phyloP scores from a whole-genome alignment of 1,140 invertebrate species.

The Littorina saxatilis region DNA sequence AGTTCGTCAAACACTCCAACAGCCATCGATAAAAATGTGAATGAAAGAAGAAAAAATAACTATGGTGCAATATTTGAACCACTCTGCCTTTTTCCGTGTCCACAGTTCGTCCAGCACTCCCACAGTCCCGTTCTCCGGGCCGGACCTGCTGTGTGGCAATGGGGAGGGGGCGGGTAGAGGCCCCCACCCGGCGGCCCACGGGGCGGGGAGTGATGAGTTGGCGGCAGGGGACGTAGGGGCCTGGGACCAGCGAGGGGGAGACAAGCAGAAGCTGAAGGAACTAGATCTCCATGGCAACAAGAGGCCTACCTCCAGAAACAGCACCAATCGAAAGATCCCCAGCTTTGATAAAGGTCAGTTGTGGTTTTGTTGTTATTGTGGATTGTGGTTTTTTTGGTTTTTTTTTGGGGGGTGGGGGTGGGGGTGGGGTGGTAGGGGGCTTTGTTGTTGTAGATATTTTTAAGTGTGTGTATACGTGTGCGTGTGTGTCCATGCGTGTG shows the following conservation, averaged over 20 bases:
- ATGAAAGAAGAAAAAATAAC: too few species aligned
- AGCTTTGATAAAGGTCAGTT: slow-evolving; percentile 26
- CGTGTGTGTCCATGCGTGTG: too few species aligned
- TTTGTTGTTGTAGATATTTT: background rate
- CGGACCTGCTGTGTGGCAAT: slow-evolving; percentile 13
- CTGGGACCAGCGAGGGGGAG: slow-evolving; percentile 8
- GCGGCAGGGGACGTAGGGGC: background rate
- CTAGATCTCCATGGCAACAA: slow-evolving; percentile 32
- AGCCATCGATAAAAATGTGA: too few species aligned
- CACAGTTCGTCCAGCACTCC: slow-evolving; percentile 40
- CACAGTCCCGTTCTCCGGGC: slow-evolving; percentile 25
- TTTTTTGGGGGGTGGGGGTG: too few species aligned
- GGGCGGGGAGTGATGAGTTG: background rate
- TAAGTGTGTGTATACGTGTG: too few species aligned
- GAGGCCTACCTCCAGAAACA: slow-evolving; percentile 30
- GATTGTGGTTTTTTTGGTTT: too few species aligned
- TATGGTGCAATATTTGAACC: too few species aligned
- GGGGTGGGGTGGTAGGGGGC: background rate
- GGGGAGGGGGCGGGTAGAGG: background rate
- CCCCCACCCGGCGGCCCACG: background rate
- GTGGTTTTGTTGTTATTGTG: background rate
- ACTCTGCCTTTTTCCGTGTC: too few species aligned
- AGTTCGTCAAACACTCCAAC: too few species aligned
- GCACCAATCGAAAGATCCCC: slow-evolving; percentile 1
- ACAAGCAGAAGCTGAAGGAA: slow-evolving; percentile 32